A percentile compares a stretch with the other conserved stretches of the same genome.
These are phyloP conservation scores for Copidosoma aretas DNA, from an alignment of 2,888 invertebrate genomes.

Conservation along the genomic window DNA sequence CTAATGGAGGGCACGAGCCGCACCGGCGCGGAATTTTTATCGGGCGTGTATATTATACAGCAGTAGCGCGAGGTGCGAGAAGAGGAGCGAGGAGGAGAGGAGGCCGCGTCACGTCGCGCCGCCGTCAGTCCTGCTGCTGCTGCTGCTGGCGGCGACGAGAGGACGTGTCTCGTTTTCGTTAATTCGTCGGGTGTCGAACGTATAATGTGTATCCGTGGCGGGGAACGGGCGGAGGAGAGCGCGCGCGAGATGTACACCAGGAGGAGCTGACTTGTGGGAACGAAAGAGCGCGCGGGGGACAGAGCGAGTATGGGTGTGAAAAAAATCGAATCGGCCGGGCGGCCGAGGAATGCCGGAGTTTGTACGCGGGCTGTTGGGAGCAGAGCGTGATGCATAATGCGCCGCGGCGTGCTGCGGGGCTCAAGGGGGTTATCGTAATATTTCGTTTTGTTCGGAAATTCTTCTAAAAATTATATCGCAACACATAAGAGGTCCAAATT, in stretches of 20 bases:
- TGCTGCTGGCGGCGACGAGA: no score
- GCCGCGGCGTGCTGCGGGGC: no score
- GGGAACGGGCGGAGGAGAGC: not conserved
- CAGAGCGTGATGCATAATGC: no score
- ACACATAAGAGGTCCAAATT: no score
- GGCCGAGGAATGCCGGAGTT: not conserved
- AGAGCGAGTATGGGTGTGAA: not conserved
- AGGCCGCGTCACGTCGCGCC: not conserved
- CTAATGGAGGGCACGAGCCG: conserved; percentile 32
- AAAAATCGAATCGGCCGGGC: not conserved
- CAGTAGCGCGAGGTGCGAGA: conserved; percentile 29
- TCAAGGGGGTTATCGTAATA: no score
- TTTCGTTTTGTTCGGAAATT: no score
- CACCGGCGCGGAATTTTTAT: conserved; percentile 34
- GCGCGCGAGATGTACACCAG: no score
- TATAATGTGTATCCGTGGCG: not conserved
- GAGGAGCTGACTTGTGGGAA: not conserved
- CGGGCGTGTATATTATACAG: conserved; percentile 3
- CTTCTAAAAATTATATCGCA: no score
- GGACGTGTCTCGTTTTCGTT: conserved; percentile 28
- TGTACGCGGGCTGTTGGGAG: no score
- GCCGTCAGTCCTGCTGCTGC: no score
- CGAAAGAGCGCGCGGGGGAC: not conserved
- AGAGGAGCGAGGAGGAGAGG: conserved; percentile 15
- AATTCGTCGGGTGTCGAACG: conserved; percentile 30